A percentile compares a stretch with the other conserved stretches of the same genome.
Conservation (phyloP, 2,113 vertebrate species). For the Azemiops feae region DNA sequence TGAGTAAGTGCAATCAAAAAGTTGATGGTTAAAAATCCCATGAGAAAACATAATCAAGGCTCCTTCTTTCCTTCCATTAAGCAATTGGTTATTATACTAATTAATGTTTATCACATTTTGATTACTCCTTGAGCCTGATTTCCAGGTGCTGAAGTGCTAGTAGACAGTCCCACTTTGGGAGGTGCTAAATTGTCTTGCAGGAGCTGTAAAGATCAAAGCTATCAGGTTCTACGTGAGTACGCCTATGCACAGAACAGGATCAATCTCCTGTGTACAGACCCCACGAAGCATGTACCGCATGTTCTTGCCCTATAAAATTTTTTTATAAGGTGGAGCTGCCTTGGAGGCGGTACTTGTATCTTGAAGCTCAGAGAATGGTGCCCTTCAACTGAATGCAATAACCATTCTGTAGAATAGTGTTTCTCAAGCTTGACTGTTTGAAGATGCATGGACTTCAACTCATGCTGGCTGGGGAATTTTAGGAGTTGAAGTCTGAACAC, state of each 20-base stretch:
- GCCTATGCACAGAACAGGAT: background rate
- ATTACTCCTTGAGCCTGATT: conserved; percentile 67
- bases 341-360: too few species aligned
- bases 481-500: background rate
- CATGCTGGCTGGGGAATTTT: background rate
- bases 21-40: conserved; percentile 58
- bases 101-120: conserved; percentile 66
- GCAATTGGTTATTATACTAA: conserved; percentile 63
- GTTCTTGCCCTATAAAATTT: conserved; percentile 26
- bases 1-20: conserved; percentile 64
- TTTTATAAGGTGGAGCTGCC: background rate
- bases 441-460: background rate
- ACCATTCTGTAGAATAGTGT: background rate
- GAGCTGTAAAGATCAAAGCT: conserved; percentile 41
- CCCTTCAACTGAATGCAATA: conserved; percentile 4
- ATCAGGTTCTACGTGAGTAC: background rate
- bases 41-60: conserved; percentile 55
- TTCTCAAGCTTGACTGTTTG: background rate
- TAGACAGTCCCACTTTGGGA: conserved; percentile 7
- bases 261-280: conserved; percentile 8
- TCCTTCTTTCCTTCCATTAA: conserved; percentile 60
- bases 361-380: background rate
- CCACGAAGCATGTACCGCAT: conserved; percentile 4
- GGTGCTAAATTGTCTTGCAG: background rate
- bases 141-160: conserved; percentile 57